Base-by-base conservation (phyloP, 2,888 invertebrate species). In the Melipona beecheii region DNA sequence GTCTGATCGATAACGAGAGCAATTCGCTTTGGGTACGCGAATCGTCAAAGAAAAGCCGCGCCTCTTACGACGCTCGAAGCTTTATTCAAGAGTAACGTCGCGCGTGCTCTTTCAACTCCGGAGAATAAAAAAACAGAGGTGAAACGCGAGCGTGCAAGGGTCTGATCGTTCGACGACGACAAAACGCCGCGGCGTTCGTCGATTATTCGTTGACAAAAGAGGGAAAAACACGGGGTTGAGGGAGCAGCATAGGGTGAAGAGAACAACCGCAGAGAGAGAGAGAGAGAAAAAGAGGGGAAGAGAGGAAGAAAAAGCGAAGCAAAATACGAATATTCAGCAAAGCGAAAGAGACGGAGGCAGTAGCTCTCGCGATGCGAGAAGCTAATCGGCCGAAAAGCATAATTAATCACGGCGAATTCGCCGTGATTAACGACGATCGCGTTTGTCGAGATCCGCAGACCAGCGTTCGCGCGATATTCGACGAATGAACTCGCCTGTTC, bases 351-450 rank as follows among this genome's bases (percentile, higher is more conserved):
- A 86, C 73, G 24, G 71, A 60, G 68, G 70, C 58, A 64, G 71
- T 65, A 58, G 66, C 9, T 86, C 70, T 81, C 75, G 75, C 86
- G 81, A 86, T 89, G 88, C 81, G 88, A 75, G 86, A 79, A 90
- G 92, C 91, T 93, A 92, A 93, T 92, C 92, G 91, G 88, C 89
- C 90, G 90, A 90, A 92, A 91, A 92, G 92, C 93, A 91, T 92
- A 91, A 92, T 93, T 93, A 93, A 93, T 93, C 93, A 92, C 90
- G 81, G 82, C 58, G 88, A 92, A 93, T 93, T 92, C 88, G 88
- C 89, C 90, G 89, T 93, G 92, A 93, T 93, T 92, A 93, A 92
- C 90, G 91, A 91, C 86, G 84, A 75, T 78, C 84, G 78, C 71
- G 83, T 81, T 36, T 89, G 89, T 87, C 88, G 88, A 27, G 27